phyloP scores from a whole-genome alignment of 1,140 invertebrate species.

The Apis cerana region DNA sequence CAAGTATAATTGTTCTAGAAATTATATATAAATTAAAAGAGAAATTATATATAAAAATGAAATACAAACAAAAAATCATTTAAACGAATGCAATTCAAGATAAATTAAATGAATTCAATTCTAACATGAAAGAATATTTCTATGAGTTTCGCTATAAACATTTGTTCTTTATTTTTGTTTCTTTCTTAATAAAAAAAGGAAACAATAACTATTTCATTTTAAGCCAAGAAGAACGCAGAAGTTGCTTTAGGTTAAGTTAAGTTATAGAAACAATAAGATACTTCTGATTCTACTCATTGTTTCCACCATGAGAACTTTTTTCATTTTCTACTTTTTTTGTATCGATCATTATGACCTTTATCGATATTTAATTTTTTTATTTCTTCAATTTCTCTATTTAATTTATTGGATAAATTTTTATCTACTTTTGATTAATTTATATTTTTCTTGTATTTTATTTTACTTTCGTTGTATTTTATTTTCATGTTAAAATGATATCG shows the following conservation, averaged over 20 bases:
- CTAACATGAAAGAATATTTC: not conserved
- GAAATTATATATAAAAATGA: not conserved
- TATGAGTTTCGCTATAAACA: not conserved
- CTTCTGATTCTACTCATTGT: not conserved
- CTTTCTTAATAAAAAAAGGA: not conserved
- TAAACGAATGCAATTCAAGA: not conserved
- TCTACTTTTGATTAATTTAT: not conserved
- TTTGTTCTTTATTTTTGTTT: not conserved
- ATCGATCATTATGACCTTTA: not conserved
- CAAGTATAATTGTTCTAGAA: not conserved
- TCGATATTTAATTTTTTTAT: not conserved
- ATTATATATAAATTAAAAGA: not conserved
- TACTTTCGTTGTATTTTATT: not conserved
- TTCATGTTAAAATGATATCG: not conserved
- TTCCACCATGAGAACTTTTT: not conserved
- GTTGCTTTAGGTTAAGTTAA: not conserved
- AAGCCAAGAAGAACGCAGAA: slow-evolving; percentile 14
- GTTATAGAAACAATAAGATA: not conserved
- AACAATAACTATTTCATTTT: slow-evolving; percentile 9
- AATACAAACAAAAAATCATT: not conserved
- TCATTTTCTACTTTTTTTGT: not conserved
- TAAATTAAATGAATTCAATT: not conserved
- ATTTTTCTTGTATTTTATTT: not conserved
- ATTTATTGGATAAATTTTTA: not conserved
- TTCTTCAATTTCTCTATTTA: too few relatives aligned